Percentiles rank a stretch among this genome's conserved stretches.
Conservation (phyloP, 2,113 vertebrate genomes). For the Paraplagusia blochii region DNA sequence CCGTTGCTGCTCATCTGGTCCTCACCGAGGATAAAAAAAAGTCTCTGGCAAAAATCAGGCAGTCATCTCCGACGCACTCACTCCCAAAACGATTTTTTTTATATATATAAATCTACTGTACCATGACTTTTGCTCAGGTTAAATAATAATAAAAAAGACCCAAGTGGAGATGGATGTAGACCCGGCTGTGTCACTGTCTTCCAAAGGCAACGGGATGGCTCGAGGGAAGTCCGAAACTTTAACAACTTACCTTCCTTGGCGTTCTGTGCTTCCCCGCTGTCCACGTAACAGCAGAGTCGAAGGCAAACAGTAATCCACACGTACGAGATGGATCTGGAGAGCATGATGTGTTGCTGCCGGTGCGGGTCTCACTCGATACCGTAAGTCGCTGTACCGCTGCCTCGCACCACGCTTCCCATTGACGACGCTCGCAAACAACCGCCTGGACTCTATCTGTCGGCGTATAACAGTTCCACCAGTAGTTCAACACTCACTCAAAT, state of each 20-base stretch:
- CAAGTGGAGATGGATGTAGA: conserved; percentile 1
- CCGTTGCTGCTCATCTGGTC: too few relatives aligned
- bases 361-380: conserved; percentile 47
- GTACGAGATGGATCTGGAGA: conserved; percentile 78
- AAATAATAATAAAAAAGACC: not conserved
- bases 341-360: conserved; percentile 86
- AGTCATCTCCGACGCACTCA: too few relatives aligned
- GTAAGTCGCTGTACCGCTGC: conserved; percentile 64
- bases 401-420: conserved; percentile 70
- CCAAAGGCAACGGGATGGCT: conserved; percentile 22
- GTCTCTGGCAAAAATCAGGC: too few relatives aligned
- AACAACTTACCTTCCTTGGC: conserved; percentile 93
- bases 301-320: conserved; percentile 90
- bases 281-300: conserved; percentile 80
- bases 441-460: conserved; percentile 24
- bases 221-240: conserved; percentile 66
- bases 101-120: too few relatives aligned
- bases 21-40: too few relatives aligned
- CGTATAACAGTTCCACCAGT: conserved; percentile 77
- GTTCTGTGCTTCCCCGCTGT: conserved; percentile 87
- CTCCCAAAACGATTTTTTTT: too few relatives aligned
- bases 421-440: conserved; percentile 49
- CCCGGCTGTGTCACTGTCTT: conserved; percentile 9
- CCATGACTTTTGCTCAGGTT: too few relatives aligned
- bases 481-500: conserved; percentile 77